Evolutionary conservation across 2,888 invertebrate genomes (phyloP).

Genomic region (Charanyca ferruginea): DNA sequence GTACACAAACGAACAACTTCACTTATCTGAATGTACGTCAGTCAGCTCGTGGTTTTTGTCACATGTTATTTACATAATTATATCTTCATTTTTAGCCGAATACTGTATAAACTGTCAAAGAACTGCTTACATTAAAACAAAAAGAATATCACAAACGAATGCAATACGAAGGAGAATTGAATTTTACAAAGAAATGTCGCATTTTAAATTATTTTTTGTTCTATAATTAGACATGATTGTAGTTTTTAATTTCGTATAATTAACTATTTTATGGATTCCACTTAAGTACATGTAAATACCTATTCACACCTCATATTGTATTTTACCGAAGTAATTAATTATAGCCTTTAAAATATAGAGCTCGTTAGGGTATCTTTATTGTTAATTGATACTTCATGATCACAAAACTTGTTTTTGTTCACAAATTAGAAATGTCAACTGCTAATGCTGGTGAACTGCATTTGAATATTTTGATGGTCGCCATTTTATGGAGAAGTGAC

Average conservation of each 20-base stretch:
- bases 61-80: slow-evolving; percentile 72
- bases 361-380: slow-evolving; percentile 26
- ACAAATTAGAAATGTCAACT: slow-evolving; percentile 4
- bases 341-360: slow-evolving; percentile 5
- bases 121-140: slow-evolving; percentile 14
- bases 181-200: neutral
- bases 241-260: neutral
- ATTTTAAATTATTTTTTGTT: neutral
- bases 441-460: slow-evolving; percentile 15
- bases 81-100: slow-evolving; percentile 42
- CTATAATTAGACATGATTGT: neutral
- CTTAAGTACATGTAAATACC: neutral
- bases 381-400: slow-evolving; percentile 33
- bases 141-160: neutral
- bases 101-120: slow-evolving; percentile 39
- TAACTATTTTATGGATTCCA: neutral
- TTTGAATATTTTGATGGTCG: slow-evolving; percentile 39
- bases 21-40: slow-evolving; percentile 71
- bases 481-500: neutral
- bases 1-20: slow-evolving; percentile 63
- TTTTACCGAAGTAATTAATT: neutral
- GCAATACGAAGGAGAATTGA: neutral
- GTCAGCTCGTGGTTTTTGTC: slow-evolving; percentile 69
- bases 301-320: neutral
- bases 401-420: slow-evolving; percentile 20